These are phyloP conservation scores for Antennarius striatus DNA, from an alignment of 2,113 vertebrate species.

Conservation along the genomic window DNA sequence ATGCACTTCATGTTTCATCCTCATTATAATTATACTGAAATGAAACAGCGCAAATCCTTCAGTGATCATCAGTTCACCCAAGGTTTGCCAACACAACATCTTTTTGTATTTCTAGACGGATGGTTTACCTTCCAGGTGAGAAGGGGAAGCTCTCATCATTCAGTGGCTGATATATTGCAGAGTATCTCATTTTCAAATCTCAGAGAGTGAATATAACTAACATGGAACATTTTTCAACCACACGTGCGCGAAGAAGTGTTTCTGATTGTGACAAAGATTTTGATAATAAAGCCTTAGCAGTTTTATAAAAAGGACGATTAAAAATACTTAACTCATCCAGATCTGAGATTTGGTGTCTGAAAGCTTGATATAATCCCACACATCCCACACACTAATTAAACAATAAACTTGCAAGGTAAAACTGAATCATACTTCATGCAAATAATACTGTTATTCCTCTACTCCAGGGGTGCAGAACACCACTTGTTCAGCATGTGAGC, in stretches of 20 bases:
- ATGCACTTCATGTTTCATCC: slow-evolving; percentile 69
- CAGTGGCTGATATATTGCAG: slow-evolving; percentile 11
- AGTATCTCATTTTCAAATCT: slow-evolving; percentile 8
- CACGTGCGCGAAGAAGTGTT: slow-evolving; percentile 1
- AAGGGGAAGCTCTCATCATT: slow-evolving; percentile 33
- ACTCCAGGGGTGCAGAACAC: neutral
- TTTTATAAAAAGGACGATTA: neutral
- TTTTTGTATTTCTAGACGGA: slow-evolving; percentile 23
- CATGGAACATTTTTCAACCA: neutral
- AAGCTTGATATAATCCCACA: slow-evolving; percentile 2
- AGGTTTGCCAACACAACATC: slow-evolving; percentile 43
- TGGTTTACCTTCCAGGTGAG: slow-evolving; percentile 11
- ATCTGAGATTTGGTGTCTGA: slow-evolving; percentile 1
- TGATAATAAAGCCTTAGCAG: slow-evolving; percentile 7
- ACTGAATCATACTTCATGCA: neutral
- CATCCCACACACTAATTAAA: slow-evolving; percentile 23
- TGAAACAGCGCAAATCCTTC: slow-evolving; percentile 57
- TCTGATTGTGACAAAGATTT: slow-evolving; percentile 14
- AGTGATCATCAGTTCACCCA: slow-evolving; percentile 58
- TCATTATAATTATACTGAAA: slow-evolving; percentile 70
- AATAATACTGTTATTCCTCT: neutral
- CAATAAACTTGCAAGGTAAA: slow-evolving; percentile 1
- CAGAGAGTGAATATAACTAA: neutral
- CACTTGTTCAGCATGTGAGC: too few species aligned
- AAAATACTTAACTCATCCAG: neutral